A percentile compares a stretch with the other conserved stretches of the same genome.
phyloP scores from a whole-genome alignment of 2,888 invertebrate genomes.

The Ashinkailepas kermadecensis region DNA sequence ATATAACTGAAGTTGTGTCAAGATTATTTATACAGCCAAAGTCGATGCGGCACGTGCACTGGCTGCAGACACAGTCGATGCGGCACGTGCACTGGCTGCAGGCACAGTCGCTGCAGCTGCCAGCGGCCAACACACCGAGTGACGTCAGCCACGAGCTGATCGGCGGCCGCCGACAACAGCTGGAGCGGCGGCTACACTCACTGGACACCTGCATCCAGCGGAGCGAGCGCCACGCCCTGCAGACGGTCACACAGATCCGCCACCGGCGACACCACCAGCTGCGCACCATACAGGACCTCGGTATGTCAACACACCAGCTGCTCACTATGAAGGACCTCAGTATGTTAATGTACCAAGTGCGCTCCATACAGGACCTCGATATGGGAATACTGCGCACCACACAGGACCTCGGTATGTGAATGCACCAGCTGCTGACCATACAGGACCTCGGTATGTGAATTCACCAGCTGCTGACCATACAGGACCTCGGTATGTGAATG shows the following conservation, averaged over 20 bases:
- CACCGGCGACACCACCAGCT: background rate
- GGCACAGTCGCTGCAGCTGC: background rate
- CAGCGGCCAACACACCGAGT: background rate
- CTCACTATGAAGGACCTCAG: no score
- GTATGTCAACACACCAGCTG: no score
- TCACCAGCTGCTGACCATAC: no score
- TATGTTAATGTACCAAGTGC: no score
- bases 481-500: no score
- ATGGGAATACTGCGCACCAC: background rate
- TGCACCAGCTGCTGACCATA: background rate
- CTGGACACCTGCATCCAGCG: background rate
- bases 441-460: background rate
- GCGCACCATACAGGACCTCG: slow-evolving; percentile 2
- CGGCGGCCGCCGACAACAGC: background rate
- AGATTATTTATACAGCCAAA: no score
- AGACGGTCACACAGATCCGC: slow-evolving; percentile 9
- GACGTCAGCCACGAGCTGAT: background rate
- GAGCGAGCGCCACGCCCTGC: background rate
- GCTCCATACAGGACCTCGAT: no score
- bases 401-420: background rate
- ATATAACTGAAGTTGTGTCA: no score
- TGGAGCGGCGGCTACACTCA: background rate
- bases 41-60: no score
- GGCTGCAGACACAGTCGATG: no score
- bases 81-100: no score